Evolutionary conservation across 1,140 invertebrate species (phyloP), one percentile per base, ranked within the genome.

Genomic region (Reticulitermes speratus): DNA sequence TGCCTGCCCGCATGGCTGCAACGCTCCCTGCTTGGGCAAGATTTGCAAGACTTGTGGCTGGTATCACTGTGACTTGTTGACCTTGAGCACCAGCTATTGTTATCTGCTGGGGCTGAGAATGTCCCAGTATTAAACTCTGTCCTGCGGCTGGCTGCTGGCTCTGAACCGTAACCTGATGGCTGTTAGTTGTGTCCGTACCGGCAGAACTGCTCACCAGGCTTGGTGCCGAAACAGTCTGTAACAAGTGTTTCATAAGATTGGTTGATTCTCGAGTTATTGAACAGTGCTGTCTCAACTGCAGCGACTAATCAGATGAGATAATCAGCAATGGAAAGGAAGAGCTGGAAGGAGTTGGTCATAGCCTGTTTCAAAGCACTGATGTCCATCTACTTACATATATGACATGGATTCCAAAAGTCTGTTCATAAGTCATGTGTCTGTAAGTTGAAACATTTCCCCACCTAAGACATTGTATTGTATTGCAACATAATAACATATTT

Each of bases 51-150:
- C 89, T 90, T n/a, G 94, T 92, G 0, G 94, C 93, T 55, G 94
- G 94, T 88, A 96, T 96, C 25, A 96, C 92, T 2, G 95, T 95
- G 85, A 96, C 91, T 88, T 96, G 95, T 89, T 95, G 95, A 1
- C 94, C 94, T 90, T 94, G 94, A 6, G 94, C 92, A 88, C 93
- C 93, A 69, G 94, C 94, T 86, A 94, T 93, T 30, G 93, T 94
- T 30, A 94, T 93, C 25, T 89, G 89, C 85, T 91, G 91, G 1
- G 90, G 84, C 45, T 90, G 87, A 86, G 91, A 90, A 0, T 91
- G 89, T 69, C 90, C 87, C 21, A 91, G 91, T 82, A 92, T 91
- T 88, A 92, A 91, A 30, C 92, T 90, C 89, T 92, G 91, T 75
- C 91, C 90, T 45, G 59, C 21, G 5, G 59, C 44, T 81, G 45